A percentile compares a stretch with the other conserved stretches of the same genome.
These are phyloP conservation scores for Sialis lutaria DNA, from an alignment of 2,888 invertebrate genomes.

Conservation along the genomic window DNA sequence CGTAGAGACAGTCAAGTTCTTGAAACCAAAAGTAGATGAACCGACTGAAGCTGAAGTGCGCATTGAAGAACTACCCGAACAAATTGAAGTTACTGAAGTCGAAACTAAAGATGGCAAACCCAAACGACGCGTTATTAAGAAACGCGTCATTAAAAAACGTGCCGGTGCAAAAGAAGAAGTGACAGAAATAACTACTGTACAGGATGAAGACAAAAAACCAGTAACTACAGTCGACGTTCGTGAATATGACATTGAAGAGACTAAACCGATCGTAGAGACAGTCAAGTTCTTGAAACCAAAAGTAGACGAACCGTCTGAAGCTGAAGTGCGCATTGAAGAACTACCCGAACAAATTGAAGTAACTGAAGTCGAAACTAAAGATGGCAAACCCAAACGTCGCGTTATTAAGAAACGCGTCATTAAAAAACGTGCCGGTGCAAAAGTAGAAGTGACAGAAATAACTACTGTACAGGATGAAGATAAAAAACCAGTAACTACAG, in stretches of 20 bases:
- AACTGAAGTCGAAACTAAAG: constrained; percentile 12
- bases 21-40: constrained; percentile 2
- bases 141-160: constrained; percentile 13
- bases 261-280: constrained; percentile 12
- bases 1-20: constrained; percentile 5
- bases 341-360: constrained; percentile 14
- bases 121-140: neutral
- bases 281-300: constrained; percentile 4
- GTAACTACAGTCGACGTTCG: constrained; percentile 10
- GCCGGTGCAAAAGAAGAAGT: constrained; percentile 15
- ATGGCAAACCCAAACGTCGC: constrained; percentile 11
- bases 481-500: constrained; percentile 14
- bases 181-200: constrained; percentile 16
- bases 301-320: constrained; percentile 8
- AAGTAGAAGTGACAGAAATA: constrained; percentile 20
- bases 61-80: constrained; percentile 14
- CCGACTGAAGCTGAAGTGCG: neutral
- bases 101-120: constrained; percentile 1
- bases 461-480: constrained; percentile 13
- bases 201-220: constrained; percentile 9
- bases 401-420: constrained; percentile 14
- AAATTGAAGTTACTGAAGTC: constrained; percentile 1
- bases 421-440: constrained; percentile 14
- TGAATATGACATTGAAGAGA: constrained; percentile 10
- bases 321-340: constrained; percentile 11